Evolutionary conservation across 2,888 invertebrate genomes (phyloP).

Genomic region (Gortyna flavago): DNA sequence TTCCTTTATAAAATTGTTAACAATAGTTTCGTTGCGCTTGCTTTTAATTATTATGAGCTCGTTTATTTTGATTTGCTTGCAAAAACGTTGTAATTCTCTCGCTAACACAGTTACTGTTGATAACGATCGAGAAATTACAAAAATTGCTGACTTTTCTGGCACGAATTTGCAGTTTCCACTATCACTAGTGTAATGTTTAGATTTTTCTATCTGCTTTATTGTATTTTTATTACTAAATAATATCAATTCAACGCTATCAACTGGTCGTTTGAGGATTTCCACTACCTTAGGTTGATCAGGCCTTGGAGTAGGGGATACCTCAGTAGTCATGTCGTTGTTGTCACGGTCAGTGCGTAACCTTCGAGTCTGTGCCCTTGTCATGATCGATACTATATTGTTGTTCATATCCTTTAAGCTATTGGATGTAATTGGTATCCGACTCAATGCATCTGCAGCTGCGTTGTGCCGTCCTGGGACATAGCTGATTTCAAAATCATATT

Average conservation of each 20-base stretch:
- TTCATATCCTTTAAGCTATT: constrained; percentile 5
- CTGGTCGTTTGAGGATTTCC: too few species aligned
- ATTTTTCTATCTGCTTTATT: neutral
- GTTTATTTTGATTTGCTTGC: constrained; percentile 2
- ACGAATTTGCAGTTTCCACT: too few species aligned
- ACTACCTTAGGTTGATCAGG: constrained; percentile 2
- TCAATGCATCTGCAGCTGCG: constrained; percentile 7
- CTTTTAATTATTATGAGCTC: constrained; percentile 5
- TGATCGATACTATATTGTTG: neutral
- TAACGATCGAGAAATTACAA: neutral
- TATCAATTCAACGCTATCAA: neutral
- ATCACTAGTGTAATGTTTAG: too few species aligned
- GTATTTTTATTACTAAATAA: neutral
- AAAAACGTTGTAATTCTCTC: constrained; percentile 1
- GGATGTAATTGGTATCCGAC: constrained; percentile 9
- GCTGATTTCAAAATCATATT: neutral
- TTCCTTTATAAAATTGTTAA: too few species aligned
- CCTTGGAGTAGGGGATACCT: constrained; percentile 8
- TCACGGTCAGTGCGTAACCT: constrained; percentile 6
- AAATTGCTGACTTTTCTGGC: neutral
- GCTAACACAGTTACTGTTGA: neutral
- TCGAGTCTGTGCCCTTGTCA: constrained; percentile 10
- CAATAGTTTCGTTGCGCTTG: neutral
- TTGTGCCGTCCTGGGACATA: neutral
- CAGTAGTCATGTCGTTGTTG: constrained; percentile 2